phyloP scores from a whole-genome alignment of 2,113 vertebrate genomes.

The Chloebia gouldiae region DNA sequence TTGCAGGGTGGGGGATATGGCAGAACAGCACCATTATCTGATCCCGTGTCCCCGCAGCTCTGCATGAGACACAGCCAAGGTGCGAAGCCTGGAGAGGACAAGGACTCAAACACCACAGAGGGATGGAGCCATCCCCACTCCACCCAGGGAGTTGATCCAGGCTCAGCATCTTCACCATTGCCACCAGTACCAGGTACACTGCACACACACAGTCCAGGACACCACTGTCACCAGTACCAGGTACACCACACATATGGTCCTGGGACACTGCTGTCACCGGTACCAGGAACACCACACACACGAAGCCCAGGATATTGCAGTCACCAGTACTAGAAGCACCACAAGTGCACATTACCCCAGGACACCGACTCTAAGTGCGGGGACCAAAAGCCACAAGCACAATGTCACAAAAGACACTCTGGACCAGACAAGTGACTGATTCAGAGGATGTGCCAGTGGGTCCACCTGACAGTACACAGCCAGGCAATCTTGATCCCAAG shows the following conservation, averaged over 20 bases:
- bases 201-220: background rate
- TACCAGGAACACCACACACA: background rate
- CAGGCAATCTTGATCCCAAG: background rate
- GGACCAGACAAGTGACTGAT: background rate
- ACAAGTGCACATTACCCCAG: background rate
- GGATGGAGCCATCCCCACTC: background rate
- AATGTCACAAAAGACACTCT: background rate
- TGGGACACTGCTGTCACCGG: fast-evolving
- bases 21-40: fast-evolving
- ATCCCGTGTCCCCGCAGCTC: background rate
- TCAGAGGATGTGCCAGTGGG: fast-evolving
- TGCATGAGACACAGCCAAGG: background rate
- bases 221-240: background rate
- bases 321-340: background rate
- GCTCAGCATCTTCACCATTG: background rate
- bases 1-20: background rate
- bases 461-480: fast-evolving
- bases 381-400: background rate
- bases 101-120: background rate
- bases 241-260: background rate
- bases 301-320: fast-evolving
- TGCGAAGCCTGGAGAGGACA: background rate
- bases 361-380: fast-evolving
- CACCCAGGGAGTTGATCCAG: background rate
- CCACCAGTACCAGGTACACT: background rate